Percentiles rank a stretch among this genome's conserved stretches.
These are phyloP conservation scores for Onychostruthus taczanowskii DNA, from an alignment of 2,113 vertebrate species.

Conservation along the genomic window DNA sequence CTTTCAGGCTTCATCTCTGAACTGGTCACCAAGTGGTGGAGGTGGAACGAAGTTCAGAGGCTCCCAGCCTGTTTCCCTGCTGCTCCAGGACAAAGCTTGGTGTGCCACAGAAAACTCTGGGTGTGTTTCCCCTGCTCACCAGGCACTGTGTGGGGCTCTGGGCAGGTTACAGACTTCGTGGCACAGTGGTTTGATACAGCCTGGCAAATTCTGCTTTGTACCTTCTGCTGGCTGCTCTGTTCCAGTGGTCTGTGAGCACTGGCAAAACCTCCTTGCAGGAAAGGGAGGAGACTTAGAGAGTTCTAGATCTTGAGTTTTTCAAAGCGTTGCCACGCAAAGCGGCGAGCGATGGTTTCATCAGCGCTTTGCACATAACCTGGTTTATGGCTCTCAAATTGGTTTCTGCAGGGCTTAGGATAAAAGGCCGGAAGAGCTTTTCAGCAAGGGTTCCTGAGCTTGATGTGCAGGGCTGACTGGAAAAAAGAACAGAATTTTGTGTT, in stretches of 20 bases:
- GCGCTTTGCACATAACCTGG: neutral
- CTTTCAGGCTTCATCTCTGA: neutral
- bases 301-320: neutral
- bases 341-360: neutral
- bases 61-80: neutral
- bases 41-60: neutral
- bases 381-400: neutral
- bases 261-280: neutral
- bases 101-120: fast-evolving
- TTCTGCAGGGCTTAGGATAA: neutral
- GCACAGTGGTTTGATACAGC: neutral
- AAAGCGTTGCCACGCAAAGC: neutral
- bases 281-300: neutral
- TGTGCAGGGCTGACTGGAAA: neutral
- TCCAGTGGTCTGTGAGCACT: neutral
- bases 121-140: neutral
- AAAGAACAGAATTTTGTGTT: neutral
- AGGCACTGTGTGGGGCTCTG: neutral
- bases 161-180: neutral
- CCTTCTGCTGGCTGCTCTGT: neutral
- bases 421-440: constrained; percentile 8
- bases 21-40: neutral
- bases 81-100: neutral
- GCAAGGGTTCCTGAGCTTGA: neutral
- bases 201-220: neutral